A percentile compares a stretch with the other conserved stretches of the same genome.
phyloP scores from a whole-genome alignment of 2,113 vertebrate genomes.

The Centropus unirufus region DNA sequence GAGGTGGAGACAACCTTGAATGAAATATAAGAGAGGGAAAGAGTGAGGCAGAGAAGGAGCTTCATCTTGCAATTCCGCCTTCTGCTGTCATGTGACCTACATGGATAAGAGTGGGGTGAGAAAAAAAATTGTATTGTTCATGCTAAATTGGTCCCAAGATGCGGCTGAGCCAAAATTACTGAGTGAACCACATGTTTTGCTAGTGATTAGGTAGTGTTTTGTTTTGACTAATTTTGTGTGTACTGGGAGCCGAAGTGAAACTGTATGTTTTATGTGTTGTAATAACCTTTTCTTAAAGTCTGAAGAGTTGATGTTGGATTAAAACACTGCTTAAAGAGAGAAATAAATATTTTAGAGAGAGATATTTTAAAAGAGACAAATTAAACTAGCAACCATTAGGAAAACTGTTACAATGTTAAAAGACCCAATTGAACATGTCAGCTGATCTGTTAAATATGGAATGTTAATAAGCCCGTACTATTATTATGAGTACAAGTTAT shows the following conservation, averaged over 20 bases:
- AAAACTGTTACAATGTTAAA: neutral
- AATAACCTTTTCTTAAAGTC: slow-evolving; percentile 40
- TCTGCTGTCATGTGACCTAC: neutral
- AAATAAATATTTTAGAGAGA: slow-evolving; percentile 39
- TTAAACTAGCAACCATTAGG: slow-evolving; percentile 24
- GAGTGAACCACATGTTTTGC: slow-evolving; percentile 34
- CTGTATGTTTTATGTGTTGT: slow-evolving; percentile 37
- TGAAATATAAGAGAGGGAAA: slow-evolving; percentile 28
- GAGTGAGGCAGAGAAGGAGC: neutral
- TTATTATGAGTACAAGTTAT: neutral
- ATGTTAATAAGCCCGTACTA: neutral
- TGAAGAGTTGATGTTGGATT: neutral
- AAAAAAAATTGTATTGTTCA: slow-evolving; percentile 16
- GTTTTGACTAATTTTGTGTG: slow-evolving; percentile 35
- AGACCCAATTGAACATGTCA: neutral
- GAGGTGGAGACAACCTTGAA: slow-evolving; percentile 23
- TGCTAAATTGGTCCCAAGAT: slow-evolving; percentile 50
- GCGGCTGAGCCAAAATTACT: slow-evolving; percentile 57
- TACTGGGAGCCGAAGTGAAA: slow-evolving; percentile 1
- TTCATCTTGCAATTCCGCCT: neutral
- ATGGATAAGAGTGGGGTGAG: slow-evolving; percentile 20
- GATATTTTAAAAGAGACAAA: slow-evolving; percentile 35
- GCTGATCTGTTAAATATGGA: neutral
- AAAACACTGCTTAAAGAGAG: neutral
- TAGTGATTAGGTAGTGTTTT: slow-evolving; percentile 8